These are phyloP conservation scores for Hippotragus niger DNA, from an alignment of 2,113 vertebrate species.

Conservation along the genomic window DNA sequence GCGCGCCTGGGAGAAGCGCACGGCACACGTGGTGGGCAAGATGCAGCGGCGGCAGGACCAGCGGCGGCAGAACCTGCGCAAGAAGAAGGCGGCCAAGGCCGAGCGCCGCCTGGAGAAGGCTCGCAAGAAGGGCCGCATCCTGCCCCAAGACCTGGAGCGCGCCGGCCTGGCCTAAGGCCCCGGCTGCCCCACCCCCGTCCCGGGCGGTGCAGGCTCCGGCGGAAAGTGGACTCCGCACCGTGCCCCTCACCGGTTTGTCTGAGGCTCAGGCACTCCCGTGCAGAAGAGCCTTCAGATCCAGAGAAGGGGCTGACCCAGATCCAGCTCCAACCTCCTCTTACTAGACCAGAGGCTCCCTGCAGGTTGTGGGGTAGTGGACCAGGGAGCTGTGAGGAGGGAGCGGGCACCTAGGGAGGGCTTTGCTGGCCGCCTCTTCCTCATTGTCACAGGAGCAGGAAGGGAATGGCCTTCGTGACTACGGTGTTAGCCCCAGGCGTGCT, in stretches of 20 bases:
- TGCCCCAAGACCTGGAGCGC: slow-evolving; percentile 91
- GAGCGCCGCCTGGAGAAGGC: slow-evolving; percentile 89
- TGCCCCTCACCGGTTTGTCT: neutral
- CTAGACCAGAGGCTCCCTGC: fast-evolving
- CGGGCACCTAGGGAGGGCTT: fast-evolving
- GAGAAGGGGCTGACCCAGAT: neutral
- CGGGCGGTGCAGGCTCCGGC: fast-evolving
- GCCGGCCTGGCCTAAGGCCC: slow-evolving; percentile 60
- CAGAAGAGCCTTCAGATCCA: fast-evolving
- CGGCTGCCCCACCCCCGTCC: fast-evolving
- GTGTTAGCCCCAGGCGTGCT: fast-evolving
- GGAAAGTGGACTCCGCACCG: fast-evolving
- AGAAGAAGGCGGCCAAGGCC: slow-evolving; percentile 78
- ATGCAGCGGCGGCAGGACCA: slow-evolving; percentile 93
- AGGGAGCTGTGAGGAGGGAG: fast-evolving
- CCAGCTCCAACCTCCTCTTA: neutral
- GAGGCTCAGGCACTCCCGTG: fast-evolving
- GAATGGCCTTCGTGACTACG: neutral
- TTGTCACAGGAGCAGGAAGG: fast-evolving
- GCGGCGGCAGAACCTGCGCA: slow-evolving; percentile 88
- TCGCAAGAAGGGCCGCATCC: slow-evolving; percentile 89
- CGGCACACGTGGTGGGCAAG: slow-evolving; percentile 83
- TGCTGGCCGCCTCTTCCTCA: fast-evolving
- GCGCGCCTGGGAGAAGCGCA: slow-evolving; percentile 85
- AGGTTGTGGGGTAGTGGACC: fast-evolving